Evolutionary conservation across 1,140 invertebrate species (phyloP), one percentile per base, ranked within the genome.

Genomic region (Bombus polaris): DNA sequence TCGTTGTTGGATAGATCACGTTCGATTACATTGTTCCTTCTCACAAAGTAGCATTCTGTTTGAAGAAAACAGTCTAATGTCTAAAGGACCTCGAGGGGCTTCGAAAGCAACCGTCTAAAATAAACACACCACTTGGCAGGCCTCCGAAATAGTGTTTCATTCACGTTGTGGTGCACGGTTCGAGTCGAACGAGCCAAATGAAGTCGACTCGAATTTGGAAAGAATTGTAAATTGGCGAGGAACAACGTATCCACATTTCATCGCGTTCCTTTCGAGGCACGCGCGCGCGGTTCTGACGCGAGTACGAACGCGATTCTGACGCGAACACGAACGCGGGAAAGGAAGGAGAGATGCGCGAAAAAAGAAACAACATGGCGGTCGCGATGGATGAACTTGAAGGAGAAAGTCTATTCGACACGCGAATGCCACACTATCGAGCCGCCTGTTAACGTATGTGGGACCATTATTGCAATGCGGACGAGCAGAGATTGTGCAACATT

Each of bases 401-500:
- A 85, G 89, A 89, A 89, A 90, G 85, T 83, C 79, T 81, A 81
- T 62, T 83, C 84, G 79, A 35, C 85, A 37, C 77, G 66, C 65
- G 57, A 80, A 68, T 65, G 32, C 28, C 62, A 25, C 71, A 32
- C 65, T 66, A 68, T 81, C 53, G 79, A 88, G 87, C 68, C 10
- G 83, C 44, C 68, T 62, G 79, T 81, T 74, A 81, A 81, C 57
- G 35, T 80, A 88, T 86, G 87, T 87, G 88, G 87, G 87, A 81
- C 78, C 87, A 89, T 89, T 77, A 89, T 89, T 85, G 85, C 88
- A 74, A 76, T 87, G 81, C 81, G 85, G 78, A 87, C 47, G 78
- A 79, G 78, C 88, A 77, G 78, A 78, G 62, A 89, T 90, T 90
- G 89, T 89, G 89, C 89, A 90, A 90, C 47, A 70, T 89, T 90